Evolutionary conservation across 2,888 invertebrate genomes (phyloP), one percentile per base, ranked within the genome.

Genomic region (Osedax frankpressi): DNA sequence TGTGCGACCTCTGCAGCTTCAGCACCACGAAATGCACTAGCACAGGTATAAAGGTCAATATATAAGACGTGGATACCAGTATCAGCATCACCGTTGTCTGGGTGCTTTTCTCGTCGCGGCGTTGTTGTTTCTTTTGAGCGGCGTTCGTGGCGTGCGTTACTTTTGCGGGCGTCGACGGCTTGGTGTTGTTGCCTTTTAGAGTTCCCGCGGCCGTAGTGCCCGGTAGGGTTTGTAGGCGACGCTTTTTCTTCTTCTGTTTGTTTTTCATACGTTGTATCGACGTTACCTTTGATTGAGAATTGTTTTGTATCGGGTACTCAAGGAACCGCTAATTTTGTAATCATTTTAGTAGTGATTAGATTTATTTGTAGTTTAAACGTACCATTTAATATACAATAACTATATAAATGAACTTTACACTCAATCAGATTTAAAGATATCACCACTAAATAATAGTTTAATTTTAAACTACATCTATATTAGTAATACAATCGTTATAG

Each of bases 1-100:
- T 28, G 2, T 75, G 6, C 19, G 73, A 73, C 26, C 75, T 28
- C 44, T 71, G 59, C 2, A 75, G 68, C 27, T 73, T 63, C 74
- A 60, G 71, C n/a, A 75, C 44, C 27, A 76, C 72, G 74, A 77
- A 78, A 69, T 75, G 73, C 14, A 77, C 29, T n/a, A 78, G 71
- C 0, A 73, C 75, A 1, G 78, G 78, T 1, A 78, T 68, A 73
- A 74, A 78, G 11, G 75, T 74, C 14, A 78, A 24, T 30, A 78
- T 75, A 74, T 78, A 78, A n/a, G 74, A 76, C 19, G 75, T 77
- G 26, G 78, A 78, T 11, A 78, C 78, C 3, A 78, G 73, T 24
- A 78, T 78, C 28, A 78, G 68, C 75, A 77, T 78, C 28, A 78
- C 74, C 24, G 78, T 78, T 59, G 78, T 70, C 72, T 78, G 78